Base-by-base conservation (phyloP, 2,797 vertebrate species). In the Peromyscus eremicus region DNA sequence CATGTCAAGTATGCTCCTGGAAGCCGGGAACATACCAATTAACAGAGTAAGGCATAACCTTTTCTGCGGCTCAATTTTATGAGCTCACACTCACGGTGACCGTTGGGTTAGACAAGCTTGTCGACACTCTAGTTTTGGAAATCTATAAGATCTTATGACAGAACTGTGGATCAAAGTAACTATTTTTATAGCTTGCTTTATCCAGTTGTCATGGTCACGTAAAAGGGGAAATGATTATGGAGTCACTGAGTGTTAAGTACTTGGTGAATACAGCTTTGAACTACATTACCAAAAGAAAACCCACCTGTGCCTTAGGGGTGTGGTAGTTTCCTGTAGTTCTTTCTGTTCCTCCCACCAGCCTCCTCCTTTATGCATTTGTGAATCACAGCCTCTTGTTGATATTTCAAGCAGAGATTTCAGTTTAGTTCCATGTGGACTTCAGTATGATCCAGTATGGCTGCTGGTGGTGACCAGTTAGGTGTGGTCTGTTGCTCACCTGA, bases 131-230 rank as follows among this genome's bases (percentile, higher is more conserved):
- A 57, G 29, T 37, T 84, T 46, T 87, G 0, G 29, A 46, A 95
- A 75, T 96, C 68, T 19, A 87, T 89, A 40, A 34, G 29, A 75
- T 91, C 60, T 92, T 77, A 21, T n/a, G n/a, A 89, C 25, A 66
- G n/a, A 46, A 75, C 25, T 17, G 27, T 79, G 32, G 37, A 25
- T 16, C 77, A 49, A 89, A 66, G 92, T 43, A 64, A 43, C 77
- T n/a, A 49, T 40, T 32, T 57, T 57, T 85, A 49, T 68, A 52
- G 32, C n/a, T 52, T 71, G 73, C 40, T 60, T 89, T 87, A 64
- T 25, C 40, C 2, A 27, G 37, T n/a, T 89, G 27, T 16, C 66
- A 46, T 49, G 23, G 62, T 34, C 17, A 11, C 34, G 37, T 49
- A 79, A 66, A 76, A 17, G 7, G 11, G 70, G 32, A 92, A 71